phyloP scores from a whole-genome alignment of 1,140 invertebrate genomes.

The Nasonia longicornis region DNA sequence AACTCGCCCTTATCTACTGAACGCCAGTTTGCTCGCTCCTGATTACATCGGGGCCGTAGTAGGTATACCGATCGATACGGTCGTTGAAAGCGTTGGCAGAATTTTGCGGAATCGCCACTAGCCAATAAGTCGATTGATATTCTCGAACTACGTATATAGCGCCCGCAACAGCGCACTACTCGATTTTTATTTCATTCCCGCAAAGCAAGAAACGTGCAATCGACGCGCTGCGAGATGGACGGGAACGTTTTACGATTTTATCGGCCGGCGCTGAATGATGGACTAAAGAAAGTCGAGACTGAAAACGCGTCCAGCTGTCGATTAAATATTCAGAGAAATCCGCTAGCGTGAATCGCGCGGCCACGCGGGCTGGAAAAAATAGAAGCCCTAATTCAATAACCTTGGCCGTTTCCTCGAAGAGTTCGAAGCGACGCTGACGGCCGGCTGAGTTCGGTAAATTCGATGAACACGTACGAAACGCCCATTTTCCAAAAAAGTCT shows the following conservation, averaged over 20 bases:
- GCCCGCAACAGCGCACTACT: not conserved
- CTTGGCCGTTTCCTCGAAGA: not conserved
- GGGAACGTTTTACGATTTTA: not conserved
- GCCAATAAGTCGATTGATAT: not conserved
- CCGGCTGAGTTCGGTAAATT: not conserved
- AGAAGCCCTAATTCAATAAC: not conserved
- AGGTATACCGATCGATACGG: not conserved
- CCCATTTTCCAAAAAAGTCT: not conserved
- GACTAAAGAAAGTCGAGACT: not conserved
- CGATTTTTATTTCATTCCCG: not conserved
- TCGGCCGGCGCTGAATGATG: not conserved
- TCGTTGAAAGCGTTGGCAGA: not conserved
- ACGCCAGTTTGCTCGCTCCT: not conserved
- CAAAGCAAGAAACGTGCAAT: not conserved
- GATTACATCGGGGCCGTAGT: no score
- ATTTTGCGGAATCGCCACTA: not conserved
- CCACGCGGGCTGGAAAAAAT: not conserved
- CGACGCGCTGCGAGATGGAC: not conserved
- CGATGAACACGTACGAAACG: not conserved
- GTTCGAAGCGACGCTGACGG: not conserved
- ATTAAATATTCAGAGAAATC: slow-evolving; percentile 2
- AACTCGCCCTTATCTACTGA: not conserved
- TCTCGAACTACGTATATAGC: not conserved
- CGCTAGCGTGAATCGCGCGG: no score
- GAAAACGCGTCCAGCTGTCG: not conserved